Base-by-base conservation (phyloP, 92 coral and sea anemone genomes). In the Zoanthus solanderi region DNA sequence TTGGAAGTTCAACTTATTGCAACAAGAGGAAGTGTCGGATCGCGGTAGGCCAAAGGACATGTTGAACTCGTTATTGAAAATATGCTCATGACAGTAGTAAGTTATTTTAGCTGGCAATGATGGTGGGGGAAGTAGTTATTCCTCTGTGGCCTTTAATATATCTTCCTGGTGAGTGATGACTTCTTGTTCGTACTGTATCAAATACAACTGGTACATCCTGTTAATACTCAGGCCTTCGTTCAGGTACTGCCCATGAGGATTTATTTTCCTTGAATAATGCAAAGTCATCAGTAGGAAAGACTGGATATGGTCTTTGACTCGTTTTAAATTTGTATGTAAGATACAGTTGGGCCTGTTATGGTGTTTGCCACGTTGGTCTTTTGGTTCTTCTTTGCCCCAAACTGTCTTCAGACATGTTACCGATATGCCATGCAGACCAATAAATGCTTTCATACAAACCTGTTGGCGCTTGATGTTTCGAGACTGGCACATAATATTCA, bases 31-130 rank as follows among this genome's bases (percentile, higher is more conserved):
- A 13, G 76, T 89, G 85, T 89, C 89, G 29, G 80, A 18, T 11
- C 82, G 48, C 54, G 89, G 89, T 44, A 66, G 63, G 17, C 89
- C 86, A 71, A 89, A 84, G 52, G 89, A 75, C 30, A 84, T 67
- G 53, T 89, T 89, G 69, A 83, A 83, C 16, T 83, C 78, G 4
- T 34, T 45, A 31, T 61, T 77, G 31, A 87, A 78, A 28, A 66
- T 31, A 31, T 34, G 48, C 7, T 76, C 53, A 29, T 72, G 54
- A 0, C 54, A 44, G 83, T 74, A 61, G 52, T 31, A 66, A 2
- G 72, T 60, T 60, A 79, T 66, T 15, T 79, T 37, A 6, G 84
- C 53, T 58, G 60, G 32, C 0, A 79, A 4, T 60, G 73, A 56
- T 37, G 68, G 84, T 13, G 72, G 72, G 30, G 58, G 79, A 42